Percentiles rank a stretch among this genome's conserved stretches.
phyloP scores from a whole-genome alignment of 1,140 invertebrate genomes.

The Trialeurodes vaporariorum region DNA sequence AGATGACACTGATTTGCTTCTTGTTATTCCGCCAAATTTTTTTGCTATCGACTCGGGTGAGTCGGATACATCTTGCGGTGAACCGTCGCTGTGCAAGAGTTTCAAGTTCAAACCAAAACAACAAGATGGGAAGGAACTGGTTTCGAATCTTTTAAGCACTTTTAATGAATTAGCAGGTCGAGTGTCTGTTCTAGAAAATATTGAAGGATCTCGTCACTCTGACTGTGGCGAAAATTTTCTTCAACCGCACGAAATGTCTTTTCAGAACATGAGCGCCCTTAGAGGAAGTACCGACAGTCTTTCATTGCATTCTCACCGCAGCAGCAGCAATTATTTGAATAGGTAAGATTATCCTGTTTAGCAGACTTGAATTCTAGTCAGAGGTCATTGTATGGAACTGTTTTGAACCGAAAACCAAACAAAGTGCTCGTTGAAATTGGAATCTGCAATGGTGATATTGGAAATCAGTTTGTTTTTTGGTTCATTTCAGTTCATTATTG shows the following conservation, averaged over 20 bases:
- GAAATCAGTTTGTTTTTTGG: too few relatives aligned
- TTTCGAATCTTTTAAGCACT: conserved; percentile 20
- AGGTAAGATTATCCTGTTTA: too few relatives aligned
- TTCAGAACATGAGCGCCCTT: neutral
- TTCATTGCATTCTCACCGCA: neutral
- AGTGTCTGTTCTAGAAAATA: conserved; percentile 21
- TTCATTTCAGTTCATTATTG: too few relatives aligned
- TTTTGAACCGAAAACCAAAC: too few relatives aligned
- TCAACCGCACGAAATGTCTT: neutral
- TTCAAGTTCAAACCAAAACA: neutral
- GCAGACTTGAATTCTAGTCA: too few relatives aligned
- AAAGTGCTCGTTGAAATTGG: too few relatives aligned
- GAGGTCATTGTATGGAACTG: too few relatives aligned
- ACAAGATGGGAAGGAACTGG: neutral
- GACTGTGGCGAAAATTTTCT: conserved; percentile 6
- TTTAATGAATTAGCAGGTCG: conserved; percentile 22
- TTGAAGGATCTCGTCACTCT: conserved; percentile 15
- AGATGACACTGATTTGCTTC: conserved; percentile 65
- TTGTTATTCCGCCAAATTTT: conserved; percentile 62
- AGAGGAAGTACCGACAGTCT: neutral
- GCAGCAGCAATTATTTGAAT: neutral
- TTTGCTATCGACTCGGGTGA: conserved; percentile 42
- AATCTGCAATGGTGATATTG: too few relatives aligned
- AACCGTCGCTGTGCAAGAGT: neutral
- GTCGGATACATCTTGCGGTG: conserved; percentile 35